Base-by-base conservation (phyloP, 2,113 vertebrate genomes). In the Engraulis encrasicolus region DNA sequence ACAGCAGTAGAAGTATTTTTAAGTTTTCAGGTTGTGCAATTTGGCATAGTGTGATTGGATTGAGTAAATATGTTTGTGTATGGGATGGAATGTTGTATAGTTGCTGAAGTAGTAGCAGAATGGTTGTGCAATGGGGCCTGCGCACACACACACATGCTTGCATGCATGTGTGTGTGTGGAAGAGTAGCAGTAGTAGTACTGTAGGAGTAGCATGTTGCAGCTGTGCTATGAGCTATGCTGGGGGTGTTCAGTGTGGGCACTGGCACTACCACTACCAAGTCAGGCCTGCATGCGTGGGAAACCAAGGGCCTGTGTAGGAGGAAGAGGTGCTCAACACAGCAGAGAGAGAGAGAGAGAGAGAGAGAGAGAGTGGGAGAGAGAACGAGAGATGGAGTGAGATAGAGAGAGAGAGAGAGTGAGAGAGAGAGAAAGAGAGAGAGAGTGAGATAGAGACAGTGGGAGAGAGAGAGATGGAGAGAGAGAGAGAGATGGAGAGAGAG, bases 301-400 rank as follows among this genome's bases (percentile, higher is more conserved):
- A 74, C 79, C 48, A 79, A 40, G 37, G n/a, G 71, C 48, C 78
- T 83, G 83, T 81, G 37, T 74, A 81, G 85, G 85, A 81, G 81
- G 74, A 58, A 83, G 77, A 38, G 81, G 45, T 77, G 81, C 79
- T 71, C 81, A 61, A 78, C 37, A 74, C 31, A 74, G 66, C 66
- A 3, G 11, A 74, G 31, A 74, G 66, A 36, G 61, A 34, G 23
- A 71, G 27, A 71, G 61, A 31, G 61, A 34, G 61, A 71, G 61
- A 15, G 27, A 71, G 61, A 54, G 50, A 52, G 12, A 52, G 50
- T n/a, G n/a, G n/a, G 6, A 54, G 52, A 54, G 19, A 54, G 52
- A 14, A 40, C 23, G 38, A 1, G 15, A 19, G 36, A 19, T n/a
- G 0, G 49, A 2, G 34, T 61, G 84, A 52, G 18, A 31, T 17